Percentiles rank a stretch among this genome's conserved stretches.
phyloP scores from a whole-genome alignment of 92 coral and sea anemone genomes.

The Phenganax subtilis region DNA sequence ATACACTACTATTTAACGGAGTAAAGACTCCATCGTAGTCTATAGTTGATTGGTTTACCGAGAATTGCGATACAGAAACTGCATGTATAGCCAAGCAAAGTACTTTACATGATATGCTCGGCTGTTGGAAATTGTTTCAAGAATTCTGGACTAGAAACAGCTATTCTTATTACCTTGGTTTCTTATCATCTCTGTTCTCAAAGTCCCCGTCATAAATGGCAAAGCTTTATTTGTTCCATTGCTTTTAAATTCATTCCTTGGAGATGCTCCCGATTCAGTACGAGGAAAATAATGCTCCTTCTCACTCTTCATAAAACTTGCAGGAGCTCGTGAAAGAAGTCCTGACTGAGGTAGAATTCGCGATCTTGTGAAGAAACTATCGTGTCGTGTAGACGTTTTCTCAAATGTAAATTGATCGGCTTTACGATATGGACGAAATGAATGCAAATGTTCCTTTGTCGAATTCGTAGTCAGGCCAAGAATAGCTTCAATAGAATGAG shows the following conservation, averaged over 20 bases:
- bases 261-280: background rate
- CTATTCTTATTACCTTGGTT: background rate
- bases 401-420: background rate
- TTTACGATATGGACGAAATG: conserved; percentile 13
- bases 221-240: background rate
- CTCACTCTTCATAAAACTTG: background rate
- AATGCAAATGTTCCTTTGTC: background rate
- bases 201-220: background rate
- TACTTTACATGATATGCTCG: no score
- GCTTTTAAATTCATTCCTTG: background rate
- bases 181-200: background rate
- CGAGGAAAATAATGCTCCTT: background rate
- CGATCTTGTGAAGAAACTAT: background rate
- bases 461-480: background rate
- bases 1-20: no score
- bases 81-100: no score
- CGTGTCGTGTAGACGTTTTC: background rate
- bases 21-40: no score
- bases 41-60: no score
- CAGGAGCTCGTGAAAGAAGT: background rate
- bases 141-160: no score
- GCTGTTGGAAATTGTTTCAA: no score
- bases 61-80: no score
- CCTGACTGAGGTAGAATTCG: background rate
- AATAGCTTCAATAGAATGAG: conserved; percentile 13